Conservation (phyloP, 2,888 invertebrate species). For the Idaea straminata region DNA sequence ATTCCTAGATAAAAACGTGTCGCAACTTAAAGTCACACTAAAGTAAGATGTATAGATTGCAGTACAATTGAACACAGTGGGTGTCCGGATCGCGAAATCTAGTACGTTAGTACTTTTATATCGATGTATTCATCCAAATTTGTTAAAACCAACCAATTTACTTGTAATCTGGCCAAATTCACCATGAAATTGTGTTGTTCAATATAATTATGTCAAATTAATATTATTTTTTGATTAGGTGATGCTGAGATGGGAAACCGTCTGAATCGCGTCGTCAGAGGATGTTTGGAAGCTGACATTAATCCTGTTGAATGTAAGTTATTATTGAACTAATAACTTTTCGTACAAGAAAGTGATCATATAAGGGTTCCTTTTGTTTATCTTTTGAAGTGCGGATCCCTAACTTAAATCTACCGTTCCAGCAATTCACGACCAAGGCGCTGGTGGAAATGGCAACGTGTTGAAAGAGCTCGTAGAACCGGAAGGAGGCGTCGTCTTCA, state of each 20-base stretch:
- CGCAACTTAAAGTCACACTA: too few relatives aligned
- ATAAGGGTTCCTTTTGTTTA: too few relatives aligned
- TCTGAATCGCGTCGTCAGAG: conserved; percentile 94
- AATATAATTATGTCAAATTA: conserved; percentile 3
- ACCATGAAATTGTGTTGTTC: not conserved
- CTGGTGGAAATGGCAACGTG: conserved; percentile 99
- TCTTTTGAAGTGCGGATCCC: too few relatives aligned
- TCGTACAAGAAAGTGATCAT: not conserved
- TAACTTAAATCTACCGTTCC: conserved; percentile 6
- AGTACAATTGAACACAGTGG: too few relatives aligned
- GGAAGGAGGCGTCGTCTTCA: conserved; percentile 93
- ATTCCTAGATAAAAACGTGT: too few relatives aligned
- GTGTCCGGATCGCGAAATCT: too few relatives aligned
- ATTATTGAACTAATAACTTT: not conserved
- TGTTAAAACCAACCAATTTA: too few relatives aligned
- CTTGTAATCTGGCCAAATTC: too few relatives aligned
- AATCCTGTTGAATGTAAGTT: conserved; percentile 89
- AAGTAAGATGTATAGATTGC: too few relatives aligned
- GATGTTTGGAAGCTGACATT: conserved; percentile 90
- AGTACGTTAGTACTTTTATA: too few relatives aligned
- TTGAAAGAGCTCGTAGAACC: conserved; percentile 98
- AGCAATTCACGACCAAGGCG: conserved; percentile 99
- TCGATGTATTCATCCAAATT: too few relatives aligned
- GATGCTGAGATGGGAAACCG: conserved; percentile 99
- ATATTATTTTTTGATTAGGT: conserved; percentile 59